Evolutionary conservation across 2,797 vertebrate species (phyloP), one percentile per base, ranked within the genome.

Genomic region (Coreius guichenoti): DNA sequence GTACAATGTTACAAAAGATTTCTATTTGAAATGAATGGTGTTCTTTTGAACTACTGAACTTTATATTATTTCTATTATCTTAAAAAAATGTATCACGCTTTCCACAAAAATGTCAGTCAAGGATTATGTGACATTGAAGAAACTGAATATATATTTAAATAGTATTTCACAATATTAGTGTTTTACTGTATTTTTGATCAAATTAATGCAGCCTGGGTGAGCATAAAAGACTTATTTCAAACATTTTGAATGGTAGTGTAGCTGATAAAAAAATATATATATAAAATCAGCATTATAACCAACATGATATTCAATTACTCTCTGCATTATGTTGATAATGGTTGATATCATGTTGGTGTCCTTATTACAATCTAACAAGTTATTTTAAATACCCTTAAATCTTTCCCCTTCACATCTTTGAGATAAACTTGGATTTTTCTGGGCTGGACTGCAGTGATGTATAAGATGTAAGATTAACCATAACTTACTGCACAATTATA

Each of bases 391-490:
- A 5, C 31, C 43, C 47, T 36, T 81, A 58, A 69, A 77, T 69
- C 13, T 69, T 56, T 69, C 4, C 19, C 45, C 65, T 70, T 69
- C 49, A 70, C 21, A 31, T 78, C 47, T 31, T 43, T 8, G 23
- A 54, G 26, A 49, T 39, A 36, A 67, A 36, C n/a, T 14, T 51
- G 21, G 11, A 31, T 74, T 83, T 36, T 51, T 75, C 58, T 39
- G 72, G 73, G 82, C 47, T 69, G 63, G 61, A 76, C 73, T 68
- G 73, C 45, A 23, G 17, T 69, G 49, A 68, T 79, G 51, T 70
- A 67, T n/a, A 33, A 56, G 21, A 78, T 58, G n/a, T 72, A 49
- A 51, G 73, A 68, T 51, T 29, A 77, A 54, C 31, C 39, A 79
- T 79, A 5, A 61, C 21, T 61, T 70, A 33, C 67, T 61, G 33